Evolutionary conservation across 2,888 invertebrate species (phyloP).

Genomic region (Chrysolina haemoptera): DNA sequence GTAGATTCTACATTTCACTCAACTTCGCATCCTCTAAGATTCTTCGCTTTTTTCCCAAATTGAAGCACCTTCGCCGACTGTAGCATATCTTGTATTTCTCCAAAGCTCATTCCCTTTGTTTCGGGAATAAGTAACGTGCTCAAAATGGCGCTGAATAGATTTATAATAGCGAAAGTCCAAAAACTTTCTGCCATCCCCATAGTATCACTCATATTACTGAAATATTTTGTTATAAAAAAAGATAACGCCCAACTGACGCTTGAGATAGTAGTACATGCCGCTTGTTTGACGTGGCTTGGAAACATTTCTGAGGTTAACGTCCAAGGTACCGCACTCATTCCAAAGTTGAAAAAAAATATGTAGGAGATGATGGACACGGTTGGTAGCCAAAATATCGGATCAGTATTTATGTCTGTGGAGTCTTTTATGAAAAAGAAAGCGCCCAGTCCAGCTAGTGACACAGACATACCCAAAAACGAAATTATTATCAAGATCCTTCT

Average conservation of each 20-base stretch:
- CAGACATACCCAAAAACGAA: slow-evolving; percentile 77
- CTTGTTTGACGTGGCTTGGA: slow-evolving; percentile 82
- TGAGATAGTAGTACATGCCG: slow-evolving; percentile 82
- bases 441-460: slow-evolving; percentile 75
- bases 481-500: slow-evolving; percentile 79
- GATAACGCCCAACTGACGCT: slow-evolving; percentile 82
- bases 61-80: slow-evolving; percentile 28
- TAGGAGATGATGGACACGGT: slow-evolving; percentile 80
- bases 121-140: slow-evolving; percentile 78
- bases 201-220: slow-evolving; percentile 72
- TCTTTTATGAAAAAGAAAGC: slow-evolving; percentile 70
- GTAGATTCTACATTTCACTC: no score
- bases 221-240: slow-evolving; percentile 82
- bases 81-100: slow-evolving; percentile 82
- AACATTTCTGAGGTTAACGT: slow-evolving; percentile 85
- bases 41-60: slow-evolving; percentile 3
- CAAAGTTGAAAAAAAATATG: slow-evolving; percentile 74
- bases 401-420: slow-evolving; percentile 68
- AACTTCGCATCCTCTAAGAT: background rate
- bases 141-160: background rate
- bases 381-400: slow-evolving; percentile 79
- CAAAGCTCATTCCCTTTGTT: slow-evolving; percentile 89
- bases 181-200: slow-evolving; percentile 78
- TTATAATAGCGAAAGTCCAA: slow-evolving; percentile 77
- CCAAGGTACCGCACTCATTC: slow-evolving; percentile 86